These are phyloP conservation scores for Lydus trimaculatus DNA, from an alignment of 2,888 invertebrate species.

Conservation along the genomic window DNA sequence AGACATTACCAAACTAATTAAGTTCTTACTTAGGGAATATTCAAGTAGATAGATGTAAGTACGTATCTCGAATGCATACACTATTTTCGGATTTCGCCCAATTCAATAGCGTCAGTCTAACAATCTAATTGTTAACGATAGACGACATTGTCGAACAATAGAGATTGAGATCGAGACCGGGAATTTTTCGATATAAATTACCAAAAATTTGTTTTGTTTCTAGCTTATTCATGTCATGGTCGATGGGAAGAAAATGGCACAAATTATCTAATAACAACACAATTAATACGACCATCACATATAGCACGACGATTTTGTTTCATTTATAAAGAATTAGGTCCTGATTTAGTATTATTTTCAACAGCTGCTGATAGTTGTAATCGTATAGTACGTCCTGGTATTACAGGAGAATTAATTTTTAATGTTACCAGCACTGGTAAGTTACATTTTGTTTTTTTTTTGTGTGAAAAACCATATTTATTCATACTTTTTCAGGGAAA, in stretches of 20 bases:
- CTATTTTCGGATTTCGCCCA: too few relatives aligned
- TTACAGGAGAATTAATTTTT: conserved; percentile 70
- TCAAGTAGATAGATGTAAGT: too few relatives aligned
- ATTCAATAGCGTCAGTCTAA: too few relatives aligned
- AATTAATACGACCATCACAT: conserved; percentile 71
- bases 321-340: conserved; percentile 71
- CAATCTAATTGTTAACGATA: too few relatives aligned
- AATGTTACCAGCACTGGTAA: conserved; percentile 76
- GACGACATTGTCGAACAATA: too few relatives aligned
- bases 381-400: conserved; percentile 63
- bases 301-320: conserved; percentile 78
- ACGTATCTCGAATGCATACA: too few relatives aligned
- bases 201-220: conserved; percentile 34
- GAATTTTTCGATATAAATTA: too few relatives aligned
- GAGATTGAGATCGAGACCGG: too few relatives aligned
- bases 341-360: conserved; percentile 65
- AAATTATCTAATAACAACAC: conserved; percentile 84
- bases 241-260: conserved; percentile 89
- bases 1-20: too few relatives aligned
- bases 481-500: conserved; percentile 71
- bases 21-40: too few relatives aligned
- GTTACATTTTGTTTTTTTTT: conserved; percentile 40
- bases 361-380: conserved; percentile 72
- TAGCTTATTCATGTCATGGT: conserved; percentile 90
- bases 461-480: too few relatives aligned